Evolutionary conservation across 2,113 vertebrate genomes (phyloP).

Genomic region (Chamaetylas fuelleborni): DNA sequence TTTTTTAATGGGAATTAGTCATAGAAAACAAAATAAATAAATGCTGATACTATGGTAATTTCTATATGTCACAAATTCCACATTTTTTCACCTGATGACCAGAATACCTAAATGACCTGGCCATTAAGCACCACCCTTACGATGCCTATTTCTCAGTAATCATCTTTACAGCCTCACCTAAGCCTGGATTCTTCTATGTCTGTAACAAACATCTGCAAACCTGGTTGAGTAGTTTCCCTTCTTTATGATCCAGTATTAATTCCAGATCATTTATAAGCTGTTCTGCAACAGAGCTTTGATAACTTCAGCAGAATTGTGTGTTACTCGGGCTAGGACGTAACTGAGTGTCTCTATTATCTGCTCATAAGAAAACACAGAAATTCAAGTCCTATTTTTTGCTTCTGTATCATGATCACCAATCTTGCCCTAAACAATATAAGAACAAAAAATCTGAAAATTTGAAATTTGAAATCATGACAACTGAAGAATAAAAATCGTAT

Average conservation of each 20-base stretch:
- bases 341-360: background rate
- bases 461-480: background rate
- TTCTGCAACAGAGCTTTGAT: background rate
- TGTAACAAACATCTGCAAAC: background rate
- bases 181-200: background rate
- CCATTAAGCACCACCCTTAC: rapidly evolving
- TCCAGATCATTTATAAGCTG: background rate
- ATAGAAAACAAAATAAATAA: background rate
- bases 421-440: background rate
- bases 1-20: background rate
- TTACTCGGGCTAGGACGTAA: background rate
- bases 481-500: background rate
- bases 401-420: background rate
- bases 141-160: background rate
- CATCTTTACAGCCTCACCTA: background rate
- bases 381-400: background rate
- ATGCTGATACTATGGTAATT: background rate
- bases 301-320: background rate
- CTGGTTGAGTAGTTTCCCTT: background rate
- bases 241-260: background rate
- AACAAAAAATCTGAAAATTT: background rate
- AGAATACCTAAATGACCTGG: background rate
- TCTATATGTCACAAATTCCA: background rate
- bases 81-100: background rate
- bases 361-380: background rate